These are phyloP conservation scores for Xylota sylvarum DNA, from an alignment of 2,888 invertebrate genomes.

Conservation along the genomic window DNA sequence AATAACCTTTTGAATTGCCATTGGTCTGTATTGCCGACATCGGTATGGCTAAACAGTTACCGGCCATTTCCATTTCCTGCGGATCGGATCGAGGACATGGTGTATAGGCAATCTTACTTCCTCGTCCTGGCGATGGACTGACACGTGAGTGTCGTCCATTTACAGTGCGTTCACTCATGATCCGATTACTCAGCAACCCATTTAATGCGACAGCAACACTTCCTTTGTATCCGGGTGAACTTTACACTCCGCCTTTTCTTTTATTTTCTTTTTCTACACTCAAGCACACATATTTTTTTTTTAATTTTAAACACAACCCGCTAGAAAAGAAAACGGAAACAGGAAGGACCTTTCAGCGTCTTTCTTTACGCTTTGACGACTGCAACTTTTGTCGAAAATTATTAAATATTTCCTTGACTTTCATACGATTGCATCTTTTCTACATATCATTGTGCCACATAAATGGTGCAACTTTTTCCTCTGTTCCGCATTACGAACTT, in stretches of 20 bases:
- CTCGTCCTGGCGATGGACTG: constrained; percentile 84
- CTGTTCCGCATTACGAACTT: constrained; percentile 60
- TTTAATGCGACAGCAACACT: constrained; percentile 26
- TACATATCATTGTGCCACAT: constrained; percentile 54
- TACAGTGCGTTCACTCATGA: constrained; percentile 81
- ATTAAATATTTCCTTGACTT: constrained; percentile 63
- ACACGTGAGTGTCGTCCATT: constrained; percentile 84
- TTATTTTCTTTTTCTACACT: constrained; percentile 33
- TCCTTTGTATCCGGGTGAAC: constrained; percentile 30
- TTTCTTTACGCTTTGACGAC: constrained; percentile 23
- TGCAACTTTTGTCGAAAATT: constrained; percentile 54
- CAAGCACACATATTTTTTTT: constrained; percentile 51
- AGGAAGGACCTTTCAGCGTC: constrained; percentile 58
- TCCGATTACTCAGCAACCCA: constrained; percentile 54
- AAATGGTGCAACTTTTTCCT: constrained; percentile 43
- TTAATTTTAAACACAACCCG: constrained; percentile 13
- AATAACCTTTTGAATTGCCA: constrained; percentile 81
- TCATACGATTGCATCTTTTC: constrained; percentile 52
- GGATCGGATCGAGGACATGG: constrained; percentile 84
- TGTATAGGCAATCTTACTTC: constrained; percentile 84
- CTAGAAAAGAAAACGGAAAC: constrained; percentile 38
- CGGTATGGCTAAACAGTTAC: constrained; percentile 84
- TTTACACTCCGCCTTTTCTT: constrained; percentile 22
- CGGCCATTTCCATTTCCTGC: constrained; percentile 82
- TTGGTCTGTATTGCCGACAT: constrained; percentile 84